phyloP scores from a whole-genome alignment of 2,888 invertebrate genomes.

The Eilema caniola region DNA sequence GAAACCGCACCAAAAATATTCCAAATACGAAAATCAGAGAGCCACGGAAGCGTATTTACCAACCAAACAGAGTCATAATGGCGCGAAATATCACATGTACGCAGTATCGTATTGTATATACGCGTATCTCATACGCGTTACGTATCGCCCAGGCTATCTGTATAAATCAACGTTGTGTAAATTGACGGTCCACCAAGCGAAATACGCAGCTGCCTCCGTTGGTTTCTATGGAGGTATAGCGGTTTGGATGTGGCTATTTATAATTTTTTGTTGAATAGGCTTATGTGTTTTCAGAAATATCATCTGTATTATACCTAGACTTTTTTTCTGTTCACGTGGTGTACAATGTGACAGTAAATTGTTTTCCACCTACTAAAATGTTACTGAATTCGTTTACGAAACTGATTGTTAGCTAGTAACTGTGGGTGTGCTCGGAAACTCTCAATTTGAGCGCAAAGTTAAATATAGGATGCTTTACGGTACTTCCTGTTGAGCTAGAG shows the following conservation, averaged over 20 bases:
- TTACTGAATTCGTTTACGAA: no score
- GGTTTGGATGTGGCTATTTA: conserved; percentile 35
- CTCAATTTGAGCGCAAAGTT: no score
- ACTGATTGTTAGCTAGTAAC: no score
- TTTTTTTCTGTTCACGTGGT: no score
- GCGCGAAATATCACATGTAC: conserved; percentile 40
- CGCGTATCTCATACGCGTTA: conserved; percentile 52
- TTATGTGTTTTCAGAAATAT: not conserved
- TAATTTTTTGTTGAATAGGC: not conserved
- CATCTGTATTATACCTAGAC: no score
- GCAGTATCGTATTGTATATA: conserved; percentile 17
- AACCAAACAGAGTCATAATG: conserved; percentile 45
- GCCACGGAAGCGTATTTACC: conserved; percentile 18
- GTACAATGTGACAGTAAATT: no score
- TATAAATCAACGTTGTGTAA: conserved; percentile 64
- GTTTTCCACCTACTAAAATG: no score
- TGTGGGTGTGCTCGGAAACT: no score
- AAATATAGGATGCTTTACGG: no score
- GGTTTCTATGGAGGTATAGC: conserved; percentile 33
- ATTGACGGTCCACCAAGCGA: conserved; percentile 66
- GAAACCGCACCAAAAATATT: conserved; percentile 17
- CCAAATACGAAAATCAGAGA: conserved; percentile 17
- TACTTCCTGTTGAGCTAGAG: no score
- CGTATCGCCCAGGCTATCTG: conserved; percentile 55
- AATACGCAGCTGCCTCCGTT: conserved; percentile 65